A percentile compares a stretch with the other conserved stretches of the same genome.
phyloP scores from a whole-genome alignment of 2,888 invertebrate species.

The Psylliodes chrysocephalus region DNA sequence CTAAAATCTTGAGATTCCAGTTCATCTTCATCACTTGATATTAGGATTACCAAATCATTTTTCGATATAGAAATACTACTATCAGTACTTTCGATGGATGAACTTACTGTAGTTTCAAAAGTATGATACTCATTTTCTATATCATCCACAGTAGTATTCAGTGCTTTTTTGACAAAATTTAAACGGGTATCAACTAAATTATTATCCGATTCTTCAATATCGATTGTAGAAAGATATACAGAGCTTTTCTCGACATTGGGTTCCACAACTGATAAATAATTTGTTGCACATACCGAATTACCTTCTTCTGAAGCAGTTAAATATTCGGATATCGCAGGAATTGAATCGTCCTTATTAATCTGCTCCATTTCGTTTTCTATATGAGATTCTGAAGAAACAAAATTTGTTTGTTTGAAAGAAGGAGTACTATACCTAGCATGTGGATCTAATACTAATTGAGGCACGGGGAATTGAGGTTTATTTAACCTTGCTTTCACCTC shows the following conservation, averaged over 20 bases:
- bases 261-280: conserved; percentile 8
- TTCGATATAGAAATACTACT: too few relatives aligned
- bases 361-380: conserved; percentile 9
- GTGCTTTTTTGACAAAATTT: not conserved
- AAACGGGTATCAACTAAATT: too few relatives aligned
- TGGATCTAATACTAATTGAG: too few relatives aligned
- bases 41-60: not conserved
- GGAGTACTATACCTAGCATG: not conserved
- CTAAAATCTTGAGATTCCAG: not conserved
- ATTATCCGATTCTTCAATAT: too few relatives aligned
- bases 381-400: not conserved
- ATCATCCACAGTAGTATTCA: not conserved
- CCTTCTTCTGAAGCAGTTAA: conserved; percentile 23
- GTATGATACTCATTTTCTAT: not conserved
- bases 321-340: conserved; percentile 5
- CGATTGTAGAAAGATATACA: too few relatives aligned
- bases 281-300: not conserved
- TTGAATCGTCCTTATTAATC: conserved; percentile 3
- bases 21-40: not conserved
- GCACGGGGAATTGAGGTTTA: too few relatives aligned
- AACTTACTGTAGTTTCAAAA: not conserved
- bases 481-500: conserved; percentile 35
- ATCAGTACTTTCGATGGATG: too few relatives aligned
- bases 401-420: not conserved
- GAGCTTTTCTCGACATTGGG: not conserved